Base-by-base conservation (phyloP, 1,140 invertebrate genomes). In the Nebria ingens region DNA sequence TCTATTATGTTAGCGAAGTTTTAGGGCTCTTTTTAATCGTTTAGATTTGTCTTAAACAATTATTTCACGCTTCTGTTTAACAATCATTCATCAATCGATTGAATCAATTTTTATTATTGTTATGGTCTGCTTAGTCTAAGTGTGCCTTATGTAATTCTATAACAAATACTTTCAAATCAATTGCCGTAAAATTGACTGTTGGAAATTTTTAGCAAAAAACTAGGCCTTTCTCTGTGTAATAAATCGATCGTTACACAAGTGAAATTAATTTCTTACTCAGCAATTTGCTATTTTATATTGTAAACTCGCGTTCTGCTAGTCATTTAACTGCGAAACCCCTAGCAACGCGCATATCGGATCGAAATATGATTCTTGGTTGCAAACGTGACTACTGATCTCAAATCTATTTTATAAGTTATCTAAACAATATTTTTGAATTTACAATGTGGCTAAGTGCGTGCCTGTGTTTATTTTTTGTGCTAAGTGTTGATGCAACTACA, bases 101-200 rank as follows among this genome's bases (percentile, higher is more conserved):
- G n/a, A n/a, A n/a, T n/a, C n/a, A n/a, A n/a, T n/a, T n/a, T n/a
- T n/a, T n/a, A n/a, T n/a, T n/a, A n/a, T 9, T 34, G 25, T 34
- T n/a, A 34, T n/a, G 25, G 6, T 34, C 25, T 34, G 25, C 6
- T 17, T 12, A 17, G 15, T 45, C 9, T 12, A 45, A 45, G 17
- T 45, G 15, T 6, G 4, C 40, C 15, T 45, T 45, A 45, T 45
- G 40, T 45, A 45, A 45, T 9, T 45, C 6, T 6, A n/a, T 34
- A 34, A 34, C 25, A 34, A 29, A 45, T 45, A 45, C 40, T 45
- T 45, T 45, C 40, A 17, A 45, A 45, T 45, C 17, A 45, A 45
- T 12, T 45, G 17, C 6, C 40, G 40, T 45, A 11, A 45, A 45
- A 45, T 45, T 45, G 40, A 12, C 17, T 17, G 40, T 3, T 17